Base-by-base conservation (phyloP, 2,113 vertebrate genomes). In the Okapia johnstoni region DNA sequence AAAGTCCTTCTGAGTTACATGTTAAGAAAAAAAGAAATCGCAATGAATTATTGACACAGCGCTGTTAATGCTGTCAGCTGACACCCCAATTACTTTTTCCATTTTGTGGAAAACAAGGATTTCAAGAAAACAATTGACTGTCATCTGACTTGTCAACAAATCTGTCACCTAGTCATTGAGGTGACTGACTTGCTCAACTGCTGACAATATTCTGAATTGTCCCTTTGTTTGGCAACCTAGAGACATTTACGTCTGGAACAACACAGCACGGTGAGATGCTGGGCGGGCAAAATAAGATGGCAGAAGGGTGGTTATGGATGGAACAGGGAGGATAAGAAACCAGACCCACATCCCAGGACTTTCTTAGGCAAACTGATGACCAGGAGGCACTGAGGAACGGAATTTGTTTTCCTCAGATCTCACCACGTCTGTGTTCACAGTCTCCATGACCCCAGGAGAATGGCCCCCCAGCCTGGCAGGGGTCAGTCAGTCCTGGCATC, bases 391-490 rank as follows among this genome's bases (percentile, higher is more conserved):
- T 13, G 12, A 94, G 84, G 40, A 33, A 8, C 43, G 5, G 50
- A n/a, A 10, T 3, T 8, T 26, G 33, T 40, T 57, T 48, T 33
- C 46, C 54, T 87, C 16, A n/a, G 40, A 30, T 26, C 25, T 8
- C 2, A 17, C 63, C 77, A 46, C 1, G 9, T 28, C 60, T 7
- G 0, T 21, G 55, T 2, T 1, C 43, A 61, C 28, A 11, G 40
- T 6, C 25, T 61, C 30, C 4, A 23, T 54, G 70, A 52, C 33
- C 40, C 23, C 43, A 55, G 43, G 57, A n/a, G 33, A 54, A 17
- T 2, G 4, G 21, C 1, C 6, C 15, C 26, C 23, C 33, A 8
- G 23, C 81, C 26, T 4, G 36, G 50, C 28, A 17, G 0, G 13
- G 3, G 6, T 19, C 3, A 25, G 16, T 50, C 13, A 43, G 17